A percentile compares a stretch with the other conserved stretches of the same genome.
Evolutionary conservation across 2,113 vertebrate genomes (phyloP).

Genomic region (Poecilia latipinna): DNA sequence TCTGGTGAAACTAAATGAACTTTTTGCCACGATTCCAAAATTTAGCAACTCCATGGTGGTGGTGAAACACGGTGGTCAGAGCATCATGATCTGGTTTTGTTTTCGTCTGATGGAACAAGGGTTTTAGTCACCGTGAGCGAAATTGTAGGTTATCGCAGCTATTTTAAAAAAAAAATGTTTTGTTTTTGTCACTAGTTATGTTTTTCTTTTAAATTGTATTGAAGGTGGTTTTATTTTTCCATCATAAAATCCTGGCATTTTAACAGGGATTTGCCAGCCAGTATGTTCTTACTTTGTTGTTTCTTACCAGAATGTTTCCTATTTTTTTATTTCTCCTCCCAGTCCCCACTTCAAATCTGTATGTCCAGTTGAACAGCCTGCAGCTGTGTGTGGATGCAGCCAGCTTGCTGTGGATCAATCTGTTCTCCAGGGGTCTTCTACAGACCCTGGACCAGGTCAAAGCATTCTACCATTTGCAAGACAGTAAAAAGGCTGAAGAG

Average conservation of each 20-base stretch:
- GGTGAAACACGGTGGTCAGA: no score
- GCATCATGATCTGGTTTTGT: no score
- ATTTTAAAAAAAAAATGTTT: background rate
- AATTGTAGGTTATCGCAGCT: background rate
- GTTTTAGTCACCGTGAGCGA: no score
- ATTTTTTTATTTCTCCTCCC: background rate
- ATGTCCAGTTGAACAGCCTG: constrained; percentile 89
- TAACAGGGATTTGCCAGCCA: background rate
- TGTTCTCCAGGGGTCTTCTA: constrained; percentile 91
- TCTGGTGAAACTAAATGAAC: no score
- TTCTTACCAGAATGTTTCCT: background rate
- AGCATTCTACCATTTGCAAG: constrained; percentile 93
- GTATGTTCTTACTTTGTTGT: background rate
- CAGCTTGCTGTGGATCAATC: constrained; percentile 93
- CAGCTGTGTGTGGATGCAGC: constrained; percentile 87
- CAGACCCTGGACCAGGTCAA: constrained; percentile 94
- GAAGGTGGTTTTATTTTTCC: no score
- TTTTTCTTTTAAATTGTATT: background rate
- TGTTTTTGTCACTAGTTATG: background rate
- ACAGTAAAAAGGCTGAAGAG: constrained; percentile 86
- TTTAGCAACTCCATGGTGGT: no score
- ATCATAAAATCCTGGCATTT: background rate
- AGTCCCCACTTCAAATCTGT: constrained; percentile 95
- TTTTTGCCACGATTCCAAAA: no score
- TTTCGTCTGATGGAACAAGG: no score